Evolutionary conservation across 2,113 vertebrate genomes (phyloP).

Genomic region (Sinocyclocheilus anophthalmus): DNA sequence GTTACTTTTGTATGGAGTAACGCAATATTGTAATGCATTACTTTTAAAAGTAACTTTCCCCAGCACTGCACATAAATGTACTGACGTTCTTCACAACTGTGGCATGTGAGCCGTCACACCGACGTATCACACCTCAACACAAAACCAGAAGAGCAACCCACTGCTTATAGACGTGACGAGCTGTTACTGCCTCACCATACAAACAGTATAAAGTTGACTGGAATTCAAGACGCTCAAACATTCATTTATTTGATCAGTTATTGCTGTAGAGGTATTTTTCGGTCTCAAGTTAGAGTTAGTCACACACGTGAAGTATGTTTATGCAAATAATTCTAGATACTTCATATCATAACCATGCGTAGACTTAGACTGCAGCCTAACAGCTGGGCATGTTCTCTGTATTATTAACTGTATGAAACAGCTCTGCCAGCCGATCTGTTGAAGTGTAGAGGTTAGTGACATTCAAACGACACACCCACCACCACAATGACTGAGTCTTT

Average conservation of each 20-base stretch:
- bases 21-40: too few relatives aligned
- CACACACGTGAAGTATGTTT: neutral
- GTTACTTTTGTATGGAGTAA: too few relatives aligned
- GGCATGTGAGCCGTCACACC: neutral
- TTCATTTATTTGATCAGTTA: neutral
- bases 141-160: neutral
- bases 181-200: neutral
- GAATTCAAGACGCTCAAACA: neutral
- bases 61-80: too few relatives aligned
- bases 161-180: neutral
- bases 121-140: neutral
- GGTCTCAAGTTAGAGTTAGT: neutral
- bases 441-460: neutral
- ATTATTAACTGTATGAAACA: neutral
- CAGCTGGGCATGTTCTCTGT: neutral
- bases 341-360: neutral
- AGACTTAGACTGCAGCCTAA: neutral
- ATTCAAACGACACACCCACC: neutral
- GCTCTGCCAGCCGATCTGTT: neutral
- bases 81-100: neutral
- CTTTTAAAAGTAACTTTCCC: too few relatives aligned
- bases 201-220: neutral
- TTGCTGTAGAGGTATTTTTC: neutral
- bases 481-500: neutral
- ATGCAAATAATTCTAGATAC: neutral